phyloP scores from a whole-genome alignment of 2,113 vertebrate genomes.

The Tragelaphus buxtoni region DNA sequence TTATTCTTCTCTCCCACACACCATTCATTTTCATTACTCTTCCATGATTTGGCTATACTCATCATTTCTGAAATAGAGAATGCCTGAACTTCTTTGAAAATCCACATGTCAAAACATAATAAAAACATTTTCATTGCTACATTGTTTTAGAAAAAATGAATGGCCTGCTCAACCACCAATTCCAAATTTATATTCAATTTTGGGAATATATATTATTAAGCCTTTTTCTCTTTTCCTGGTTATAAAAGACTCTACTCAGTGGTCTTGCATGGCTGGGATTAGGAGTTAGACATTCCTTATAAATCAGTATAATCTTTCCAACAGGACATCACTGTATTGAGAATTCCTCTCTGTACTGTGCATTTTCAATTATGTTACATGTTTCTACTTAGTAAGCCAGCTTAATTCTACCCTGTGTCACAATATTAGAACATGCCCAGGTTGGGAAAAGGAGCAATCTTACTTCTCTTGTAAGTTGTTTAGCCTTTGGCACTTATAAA shows the following conservation, averaged over 20 bases:
- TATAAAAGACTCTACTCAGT: conserved; percentile 75
- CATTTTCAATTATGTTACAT: conserved; percentile 87
- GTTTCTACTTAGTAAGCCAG: conserved; percentile 88
- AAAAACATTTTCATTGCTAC: conserved; percentile 66
- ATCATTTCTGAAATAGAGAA: conserved; percentile 65
- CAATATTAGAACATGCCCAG: conserved; percentile 85
- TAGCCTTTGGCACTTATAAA: conserved; percentile 87
- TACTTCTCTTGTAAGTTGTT: conserved; percentile 87
- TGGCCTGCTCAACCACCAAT: conserved; percentile 45
- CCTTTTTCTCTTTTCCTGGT: conserved; percentile 71
- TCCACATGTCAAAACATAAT: conserved; percentile 72
- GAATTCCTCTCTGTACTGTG: conserved; percentile 77
- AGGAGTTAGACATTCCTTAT: conserved; percentile 81
- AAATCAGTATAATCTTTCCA: conserved; percentile 85
- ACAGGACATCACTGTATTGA: conserved; percentile 75
- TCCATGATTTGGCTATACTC: conserved; percentile 54
- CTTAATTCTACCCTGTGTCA: conserved; percentile 85
- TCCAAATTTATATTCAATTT: conserved; percentile 75
- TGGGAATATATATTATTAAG: conserved; percentile 77
- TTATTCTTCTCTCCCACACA: conserved; percentile 42
- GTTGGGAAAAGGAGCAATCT: conserved; percentile 85
- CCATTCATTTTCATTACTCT: conserved; percentile 69
- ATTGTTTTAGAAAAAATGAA: conserved; percentile 68
- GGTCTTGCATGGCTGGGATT: conserved; percentile 78
- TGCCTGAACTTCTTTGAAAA: conserved; percentile 63